Evolutionary conservation across 2,113 vertebrate genomes (phyloP).

Genomic region (Hystrix cristata): DNA sequence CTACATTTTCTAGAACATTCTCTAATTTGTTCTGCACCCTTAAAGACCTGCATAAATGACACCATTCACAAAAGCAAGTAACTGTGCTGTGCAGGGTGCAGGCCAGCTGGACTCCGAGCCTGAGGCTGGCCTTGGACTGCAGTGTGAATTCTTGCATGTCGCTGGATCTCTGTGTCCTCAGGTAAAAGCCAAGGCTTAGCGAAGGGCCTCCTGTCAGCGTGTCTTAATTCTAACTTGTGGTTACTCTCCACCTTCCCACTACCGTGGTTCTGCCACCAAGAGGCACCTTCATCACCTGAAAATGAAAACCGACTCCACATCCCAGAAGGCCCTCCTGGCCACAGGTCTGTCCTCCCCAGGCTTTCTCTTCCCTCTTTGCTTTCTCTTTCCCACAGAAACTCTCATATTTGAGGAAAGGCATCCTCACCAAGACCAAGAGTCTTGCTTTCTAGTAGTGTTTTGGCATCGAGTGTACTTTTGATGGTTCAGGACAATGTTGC

Average conservation of each 20-base stretch:
- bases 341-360: background rate
- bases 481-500: background rate
- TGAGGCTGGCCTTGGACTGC: background rate
- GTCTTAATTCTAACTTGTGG: background rate
- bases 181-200: background rate
- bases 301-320: background rate
- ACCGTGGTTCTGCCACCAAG: no score
- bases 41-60: background rate
- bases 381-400: background rate
- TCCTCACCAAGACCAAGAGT: no score
- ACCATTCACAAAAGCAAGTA: background rate
- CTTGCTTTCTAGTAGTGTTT: background rate
- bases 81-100: background rate
- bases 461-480: background rate
- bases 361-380: background rate
- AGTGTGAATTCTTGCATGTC: background rate
- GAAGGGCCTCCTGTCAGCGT: background rate
- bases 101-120: no score
- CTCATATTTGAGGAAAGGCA: background rate
- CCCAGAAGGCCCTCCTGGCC: background rate
- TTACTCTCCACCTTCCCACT: background rate
- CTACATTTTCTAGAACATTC: conserved; percentile 30
- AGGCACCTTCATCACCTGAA: background rate
- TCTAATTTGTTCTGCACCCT: background rate
- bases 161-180: rapidly evolving